Evolutionary conservation across 2,888 invertebrate genomes (phyloP), one percentile per base, ranked within the genome.

Genomic region (Yponomeuta sedellus): DNA sequence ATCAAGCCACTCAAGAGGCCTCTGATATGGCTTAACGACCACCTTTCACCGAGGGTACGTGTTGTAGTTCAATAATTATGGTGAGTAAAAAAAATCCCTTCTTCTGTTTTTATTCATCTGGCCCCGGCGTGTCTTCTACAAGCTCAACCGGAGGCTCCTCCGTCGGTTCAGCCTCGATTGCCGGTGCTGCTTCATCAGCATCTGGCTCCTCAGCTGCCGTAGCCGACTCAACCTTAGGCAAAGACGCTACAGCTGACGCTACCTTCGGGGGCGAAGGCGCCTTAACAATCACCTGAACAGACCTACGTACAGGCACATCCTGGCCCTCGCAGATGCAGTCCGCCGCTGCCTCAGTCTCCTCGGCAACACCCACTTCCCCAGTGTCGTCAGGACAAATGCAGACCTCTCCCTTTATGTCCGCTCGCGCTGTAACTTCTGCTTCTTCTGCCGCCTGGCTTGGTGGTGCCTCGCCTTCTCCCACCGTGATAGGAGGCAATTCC

Each of bases 371-470:
- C 12, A 16, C 6, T 10, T 40, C 44, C 10, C 16, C 64, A 40
- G 64, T 44, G 6, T 10, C 61, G 10, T 61, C 61, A 2, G 44
- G 16, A 5, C 44, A 52, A 16, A 52, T 52, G 44, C 44, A 52
- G 16, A 6, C 8, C 5, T 25, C 59, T 59, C n/a, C n/a, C n/a
- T 22, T 22, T 10, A 20, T 56, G 0, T 57, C 56, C 19, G 4
- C 64, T 57, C 19, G 57, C 19, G n/a, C 57, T 34, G 20, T 10
- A 16, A 19, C 1, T n/a, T 10, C 64, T 5, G 22, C 22, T 12
- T 6, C 59, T 3, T 12, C 59, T 59, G 20, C 59, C 25, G 10
- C 10, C 34, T 34, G 76, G 72, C 3, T 74, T 44, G 52, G 61
- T n/a, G 57, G 61, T 56, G 64, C 34, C 19, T 40, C 39, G 34